Conservation (phyloP, 2,888 invertebrate species). For the Netelia inedita region DNA sequence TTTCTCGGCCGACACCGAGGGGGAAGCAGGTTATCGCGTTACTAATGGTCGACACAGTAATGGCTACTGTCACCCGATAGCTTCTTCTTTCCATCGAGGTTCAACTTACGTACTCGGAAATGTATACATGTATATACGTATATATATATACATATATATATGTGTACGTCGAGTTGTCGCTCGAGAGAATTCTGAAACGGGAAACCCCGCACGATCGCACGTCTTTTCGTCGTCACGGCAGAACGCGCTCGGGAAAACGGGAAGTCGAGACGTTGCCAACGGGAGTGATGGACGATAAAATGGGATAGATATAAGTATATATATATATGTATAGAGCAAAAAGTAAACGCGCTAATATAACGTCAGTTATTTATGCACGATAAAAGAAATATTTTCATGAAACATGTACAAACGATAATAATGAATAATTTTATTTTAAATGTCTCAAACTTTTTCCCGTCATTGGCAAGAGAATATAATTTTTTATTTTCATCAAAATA, state of each 20-base stretch:
- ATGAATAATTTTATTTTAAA: neutral
- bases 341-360: neutral
- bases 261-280: constrained; percentile 49
- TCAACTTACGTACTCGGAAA: constrained; percentile 27
- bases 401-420: neutral
- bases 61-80: constrained; percentile 78
- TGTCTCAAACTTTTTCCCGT: neutral
- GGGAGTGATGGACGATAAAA: constrained; percentile 39
- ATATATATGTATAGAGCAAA: constrained; percentile 1
- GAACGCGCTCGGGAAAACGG: constrained; percentile 40
- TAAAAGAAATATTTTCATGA: neutral
- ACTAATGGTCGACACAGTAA: constrained; percentile 79
- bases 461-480: neutral
- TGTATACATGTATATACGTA: constrained; percentile 5
- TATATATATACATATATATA: constrained; percentile 15
- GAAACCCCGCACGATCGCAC: constrained; percentile 33
- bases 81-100: constrained; percentile 63
- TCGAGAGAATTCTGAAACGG: constrained; percentile 52
- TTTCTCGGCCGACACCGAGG: constrained; percentile 1
- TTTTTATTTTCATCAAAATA: neutral
- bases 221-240: constrained; percentile 35
- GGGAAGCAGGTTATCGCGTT: constrained; percentile 75
- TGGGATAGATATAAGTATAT: neutral
- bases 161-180: constrained; percentile 37
- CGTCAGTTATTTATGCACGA: constrained; percentile 1